Conservation (phyloP, 2,888 invertebrate genomes). For the Hyalella azteca region DNA sequence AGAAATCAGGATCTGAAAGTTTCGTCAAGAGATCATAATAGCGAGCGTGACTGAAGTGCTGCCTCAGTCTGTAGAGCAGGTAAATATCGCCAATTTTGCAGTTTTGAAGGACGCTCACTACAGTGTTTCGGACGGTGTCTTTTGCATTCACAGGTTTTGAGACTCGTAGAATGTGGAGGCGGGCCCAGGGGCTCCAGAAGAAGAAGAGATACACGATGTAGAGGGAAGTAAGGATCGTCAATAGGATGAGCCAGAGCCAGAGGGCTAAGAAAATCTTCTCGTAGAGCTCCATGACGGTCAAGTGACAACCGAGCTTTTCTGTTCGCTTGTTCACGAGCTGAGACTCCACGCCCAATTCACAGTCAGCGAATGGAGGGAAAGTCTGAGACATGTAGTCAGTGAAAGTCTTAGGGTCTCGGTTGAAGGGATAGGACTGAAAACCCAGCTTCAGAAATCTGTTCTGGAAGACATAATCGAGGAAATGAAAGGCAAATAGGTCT, state of each 20-base stretch:
- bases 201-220: conserved; percentile 54
- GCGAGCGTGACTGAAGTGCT: conserved; percentile 57
- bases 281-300: conserved; percentile 57
- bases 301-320: conserved; percentile 55
- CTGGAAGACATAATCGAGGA: conserved; percentile 56
- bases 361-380: conserved; percentile 56
- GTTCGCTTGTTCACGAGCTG: conserved; percentile 53
- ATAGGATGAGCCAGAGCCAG: conserved; percentile 55
- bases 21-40: conserved; percentile 55
- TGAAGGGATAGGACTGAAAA: conserved; percentile 55
- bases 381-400: conserved; percentile 57
- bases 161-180: conserved; percentile 47
- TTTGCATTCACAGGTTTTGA: conserved; percentile 54
- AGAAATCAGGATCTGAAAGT: conserved; percentile 55
- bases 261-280: conserved; percentile 56
- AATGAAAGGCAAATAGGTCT: conserved; percentile 55
- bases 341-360: conserved; percentile 49
- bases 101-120: conserved; percentile 49
- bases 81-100: conserved; percentile 58
- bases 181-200: conserved; percentile 53
- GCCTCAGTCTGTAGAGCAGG: conserved; percentile 54
- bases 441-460: conserved; percentile 52
- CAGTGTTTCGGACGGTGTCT: conserved; percentile 51
- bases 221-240: conserved; percentile 49
- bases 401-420: conserved; percentile 50